phyloP scores from a whole-genome alignment of 2,797 vertebrate species.

The Kryptopterus vitreolus region DNA sequence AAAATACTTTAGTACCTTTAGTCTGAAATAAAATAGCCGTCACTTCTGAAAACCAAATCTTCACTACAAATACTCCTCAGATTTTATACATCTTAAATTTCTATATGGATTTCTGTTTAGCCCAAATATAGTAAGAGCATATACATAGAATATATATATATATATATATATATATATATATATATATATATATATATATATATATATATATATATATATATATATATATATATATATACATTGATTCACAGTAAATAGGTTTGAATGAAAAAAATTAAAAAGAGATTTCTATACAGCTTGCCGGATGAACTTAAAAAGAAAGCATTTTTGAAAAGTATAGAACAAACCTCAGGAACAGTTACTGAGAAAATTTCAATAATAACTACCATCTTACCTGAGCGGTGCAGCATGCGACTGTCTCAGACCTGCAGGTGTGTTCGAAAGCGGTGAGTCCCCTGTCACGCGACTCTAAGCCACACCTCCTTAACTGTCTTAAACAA shows the following conservation, averaged over 20 bases:
- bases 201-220: too few species aligned
- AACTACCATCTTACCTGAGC: constrained; percentile 8
- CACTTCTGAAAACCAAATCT: neutral
- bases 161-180: too few species aligned
- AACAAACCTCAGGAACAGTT: neutral
- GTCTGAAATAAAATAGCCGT: neutral
- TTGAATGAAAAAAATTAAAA: too few species aligned
- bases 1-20: neutral
- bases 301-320: neutral
- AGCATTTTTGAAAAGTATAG: neutral
- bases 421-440: neutral
- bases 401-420: neutral
- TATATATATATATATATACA: too few species aligned
- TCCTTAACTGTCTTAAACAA: neutral
- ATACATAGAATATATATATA: neutral
- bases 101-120: neutral
- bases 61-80: neutral
- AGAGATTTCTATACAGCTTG: too few species aligned
- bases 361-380: too few species aligned
- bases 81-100: neutral
- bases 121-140: neutral
- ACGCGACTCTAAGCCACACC: constrained; percentile 4
- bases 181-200: too few species aligned
- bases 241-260: too few species aligned
- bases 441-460: neutral